A percentile compares a stretch with the other conserved stretches of the same genome.
These are phyloP conservation scores for Mesorhabditis spiculigera DNA, from an alignment of 2,888 invertebrate species.

Conservation along the genomic window DNA sequence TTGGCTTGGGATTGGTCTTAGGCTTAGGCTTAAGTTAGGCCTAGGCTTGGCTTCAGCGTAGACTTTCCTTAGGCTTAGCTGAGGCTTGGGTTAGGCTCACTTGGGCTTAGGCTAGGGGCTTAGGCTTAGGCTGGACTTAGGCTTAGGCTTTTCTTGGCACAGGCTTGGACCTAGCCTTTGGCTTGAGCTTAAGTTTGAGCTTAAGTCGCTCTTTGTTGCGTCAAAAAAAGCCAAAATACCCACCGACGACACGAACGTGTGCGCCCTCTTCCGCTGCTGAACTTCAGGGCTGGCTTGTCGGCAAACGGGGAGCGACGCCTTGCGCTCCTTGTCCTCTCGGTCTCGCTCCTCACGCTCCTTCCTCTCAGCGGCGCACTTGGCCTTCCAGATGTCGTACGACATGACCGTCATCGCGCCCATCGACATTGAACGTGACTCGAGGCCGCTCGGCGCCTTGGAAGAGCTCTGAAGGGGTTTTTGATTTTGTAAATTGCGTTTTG, in stretches of 20 bases:
- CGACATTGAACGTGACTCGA: slow-evolving; percentile 34
- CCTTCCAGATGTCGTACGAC: slow-evolving; percentile 47
- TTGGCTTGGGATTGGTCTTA: too few species aligned
- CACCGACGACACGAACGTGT: slow-evolving; percentile 28
- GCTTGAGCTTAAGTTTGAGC: too few species aligned
- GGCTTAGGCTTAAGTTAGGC: too few species aligned
- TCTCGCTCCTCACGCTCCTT: slow-evolving; percentile 27
- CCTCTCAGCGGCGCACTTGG: slow-evolving; percentile 35
- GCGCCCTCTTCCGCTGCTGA: slow-evolving; percentile 26
- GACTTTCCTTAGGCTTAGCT: too few species aligned
- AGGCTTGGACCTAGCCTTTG: too few species aligned
- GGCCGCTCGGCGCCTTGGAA: slow-evolving; percentile 13
- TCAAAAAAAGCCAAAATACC: slow-evolving; percentile 13
- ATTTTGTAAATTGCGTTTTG: not conserved
- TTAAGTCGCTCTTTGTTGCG: too few species aligned
- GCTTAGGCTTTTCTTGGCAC: too few species aligned
- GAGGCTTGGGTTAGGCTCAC: too few species aligned
- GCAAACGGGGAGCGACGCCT: slow-evolving; percentile 1
- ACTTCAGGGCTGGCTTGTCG: not conserved
- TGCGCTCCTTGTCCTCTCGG: not conserved
- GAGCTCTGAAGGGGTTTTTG: slow-evolving; percentile 7
- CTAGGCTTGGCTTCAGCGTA: too few species aligned
- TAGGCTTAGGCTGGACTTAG: too few species aligned
- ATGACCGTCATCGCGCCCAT: slow-evolving; percentile 41
- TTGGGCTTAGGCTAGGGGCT: too few species aligned